Base-by-base conservation (phyloP, 1,140 invertebrate genomes). In the Bombus sylvicola region DNA sequence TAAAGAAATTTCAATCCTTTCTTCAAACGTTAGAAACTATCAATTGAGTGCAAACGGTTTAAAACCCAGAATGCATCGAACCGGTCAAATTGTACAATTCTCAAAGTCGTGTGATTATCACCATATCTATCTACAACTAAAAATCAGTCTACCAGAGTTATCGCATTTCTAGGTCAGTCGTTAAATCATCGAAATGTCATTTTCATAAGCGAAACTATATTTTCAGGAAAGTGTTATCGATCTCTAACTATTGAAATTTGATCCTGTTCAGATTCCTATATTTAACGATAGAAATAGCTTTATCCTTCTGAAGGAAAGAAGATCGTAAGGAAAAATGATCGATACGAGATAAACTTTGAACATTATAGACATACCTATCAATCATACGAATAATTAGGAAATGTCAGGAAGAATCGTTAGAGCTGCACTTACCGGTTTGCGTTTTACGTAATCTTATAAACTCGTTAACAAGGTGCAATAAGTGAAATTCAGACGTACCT, bases 151-250 rank as follows among this genome's bases (percentile, higher is more conserved):
- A 53, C 57, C 39, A 75, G 47, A 77, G 75, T 69, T 47, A 77
- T 72, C 72, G 71, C 71, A 41, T 81, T 87, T 87, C 82, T 86
- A 37, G 84, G 71, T 85, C 74, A 90, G 68, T 41, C n/a, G 12
- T 37, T 34, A 15, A 13, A 28, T 39, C 3, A 28, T 43, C 39
- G 9, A 34, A 47, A 47, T 47, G 15, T 47, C 47, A 53, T 18
- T 53, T 6, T 18, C 47, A 53, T 18, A 53, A 18, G 18, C 18
- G 47, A 53, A 53, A 53, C 5, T 0, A 22, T 25, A 41, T 18
- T 66, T 66, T 8, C 6, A 66, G 2, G 15, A 31, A 31, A 66
- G 28, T n/a, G 59, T 12, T 28, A 28, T n/a, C 59, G 59, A 62
- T 62, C 28, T 13, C 9, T 18, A 22, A 53, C 47, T 53, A 53